A percentile compares a stretch with the other conserved stretches of the same genome.
Evolutionary conservation across 2,888 invertebrate species (phyloP).

Genomic region (Orthosia gothica): DNA sequence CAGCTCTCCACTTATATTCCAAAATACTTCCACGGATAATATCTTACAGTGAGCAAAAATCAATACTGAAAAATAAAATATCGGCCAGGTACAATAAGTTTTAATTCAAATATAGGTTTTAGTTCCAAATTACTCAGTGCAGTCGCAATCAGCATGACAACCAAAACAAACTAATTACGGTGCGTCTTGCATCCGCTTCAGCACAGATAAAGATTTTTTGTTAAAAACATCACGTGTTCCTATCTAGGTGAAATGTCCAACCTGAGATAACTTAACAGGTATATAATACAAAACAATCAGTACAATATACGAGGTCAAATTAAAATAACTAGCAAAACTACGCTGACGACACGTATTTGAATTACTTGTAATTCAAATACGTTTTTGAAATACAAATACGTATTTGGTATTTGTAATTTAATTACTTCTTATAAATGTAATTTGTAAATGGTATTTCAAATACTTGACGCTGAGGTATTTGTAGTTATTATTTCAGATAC

Average conservation of each 20-base stretch:
- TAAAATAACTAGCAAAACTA: background rate
- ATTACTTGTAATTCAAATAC: no score
- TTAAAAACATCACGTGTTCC: slow-evolving; percentile 39
- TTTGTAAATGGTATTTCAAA: no score
- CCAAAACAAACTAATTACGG: slow-evolving; percentile 28
- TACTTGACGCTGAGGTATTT: no score
- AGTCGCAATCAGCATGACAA: slow-evolving; percentile 10
- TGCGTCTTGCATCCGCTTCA: slow-evolving; percentile 28
- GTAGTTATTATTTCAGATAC: no score
- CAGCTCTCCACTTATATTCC: no score
- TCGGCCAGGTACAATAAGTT: background rate
- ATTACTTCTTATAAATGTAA: no score
- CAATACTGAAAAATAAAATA: background rate
- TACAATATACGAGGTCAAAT: background rate
- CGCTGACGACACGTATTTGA: no score
- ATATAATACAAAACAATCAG: slow-evolving; percentile 15
- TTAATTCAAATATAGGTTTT: no score
- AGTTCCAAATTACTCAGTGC: background rate
- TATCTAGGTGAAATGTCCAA: slow-evolving; percentile 42
- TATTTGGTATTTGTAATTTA: no score
- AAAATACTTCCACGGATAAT: background rate
- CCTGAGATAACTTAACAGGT: slow-evolving; percentile 28
- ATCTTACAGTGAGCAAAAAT: background rate
- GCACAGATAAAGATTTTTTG: slow-evolving; percentile 23
- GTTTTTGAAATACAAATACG: no score